Percentiles rank a stretch among this genome's conserved stretches.
Evolutionary conservation across 1,140 invertebrate species (phyloP).

Genomic region (Neoseiulus cucumeris): DNA sequence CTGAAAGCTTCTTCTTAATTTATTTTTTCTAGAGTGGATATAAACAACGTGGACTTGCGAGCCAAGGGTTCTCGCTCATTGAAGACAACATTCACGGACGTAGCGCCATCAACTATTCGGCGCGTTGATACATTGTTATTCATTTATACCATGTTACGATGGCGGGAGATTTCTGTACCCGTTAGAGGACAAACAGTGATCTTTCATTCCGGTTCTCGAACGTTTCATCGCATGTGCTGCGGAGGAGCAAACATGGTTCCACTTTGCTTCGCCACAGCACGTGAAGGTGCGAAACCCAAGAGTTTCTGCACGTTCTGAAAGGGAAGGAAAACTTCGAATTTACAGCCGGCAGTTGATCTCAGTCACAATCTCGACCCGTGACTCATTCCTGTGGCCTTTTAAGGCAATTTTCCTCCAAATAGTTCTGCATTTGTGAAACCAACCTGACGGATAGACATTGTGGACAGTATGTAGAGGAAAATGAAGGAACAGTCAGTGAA

Average conservation of each 20-base stretch:
- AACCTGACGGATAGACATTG: conserved; percentile 91
- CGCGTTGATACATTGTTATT: too few relatives aligned
- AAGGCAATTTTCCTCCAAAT: not conserved
- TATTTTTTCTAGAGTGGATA: too few relatives aligned
- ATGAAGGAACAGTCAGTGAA: conserved; percentile 99
- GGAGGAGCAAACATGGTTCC: conserved; percentile 58
- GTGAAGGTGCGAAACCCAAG: conserved; percentile 85
- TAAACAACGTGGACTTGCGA: too few relatives aligned
- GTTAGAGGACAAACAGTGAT: too few relatives aligned
- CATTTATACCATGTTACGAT: too few relatives aligned
- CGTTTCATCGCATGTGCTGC: conserved; percentile 17
- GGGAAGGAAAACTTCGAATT: conserved; percentile 1
- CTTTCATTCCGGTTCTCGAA: too few relatives aligned
- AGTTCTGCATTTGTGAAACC: not conserved
- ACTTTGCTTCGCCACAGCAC: conserved; percentile 81
- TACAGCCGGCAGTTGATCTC: not conserved
- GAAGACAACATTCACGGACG: too few relatives aligned
- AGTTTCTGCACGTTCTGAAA: conserved; percentile 92
- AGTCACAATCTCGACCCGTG: not conserved
- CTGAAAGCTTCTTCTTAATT: too few relatives aligned
- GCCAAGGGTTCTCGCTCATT: too few relatives aligned
- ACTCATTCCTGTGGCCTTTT: not conserved
- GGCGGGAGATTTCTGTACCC: too few relatives aligned
- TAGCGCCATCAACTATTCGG: too few relatives aligned
- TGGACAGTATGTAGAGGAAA: conserved; percentile 95